Evolutionary conservation across 2,888 invertebrate genomes (phyloP).

Genomic region (Dastarcus helophoroides): DNA sequence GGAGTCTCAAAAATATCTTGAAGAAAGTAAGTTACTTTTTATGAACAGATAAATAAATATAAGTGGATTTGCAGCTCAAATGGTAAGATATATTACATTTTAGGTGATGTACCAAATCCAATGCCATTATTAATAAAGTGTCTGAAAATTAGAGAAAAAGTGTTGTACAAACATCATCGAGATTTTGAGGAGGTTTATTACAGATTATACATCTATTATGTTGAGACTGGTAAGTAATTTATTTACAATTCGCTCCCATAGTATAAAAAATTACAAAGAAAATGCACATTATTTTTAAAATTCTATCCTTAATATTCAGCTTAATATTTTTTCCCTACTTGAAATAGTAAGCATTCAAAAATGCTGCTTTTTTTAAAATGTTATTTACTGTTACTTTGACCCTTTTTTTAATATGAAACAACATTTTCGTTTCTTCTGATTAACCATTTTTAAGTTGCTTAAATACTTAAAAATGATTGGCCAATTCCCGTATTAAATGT

Average conservation of each 20-base stretch:
- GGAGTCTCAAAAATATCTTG: slow-evolving; percentile 28
- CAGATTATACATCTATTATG: slow-evolving; percentile 42
- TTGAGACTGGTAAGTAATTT: slow-evolving; percentile 35
- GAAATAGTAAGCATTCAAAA: too few species aligned
- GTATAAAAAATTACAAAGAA: not conserved
- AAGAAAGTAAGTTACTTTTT: slow-evolving; percentile 19
- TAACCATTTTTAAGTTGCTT: too few species aligned
- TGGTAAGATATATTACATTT: slow-evolving; percentile 9
- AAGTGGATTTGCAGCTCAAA: not conserved
- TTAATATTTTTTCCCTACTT: too few species aligned
- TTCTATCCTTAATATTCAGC: too few species aligned
- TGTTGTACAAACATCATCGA: slow-evolving; percentile 42
- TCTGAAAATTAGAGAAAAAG: slow-evolving; percentile 35
- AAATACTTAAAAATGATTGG: too few species aligned
- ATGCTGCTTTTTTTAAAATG: slow-evolving; percentile 1
- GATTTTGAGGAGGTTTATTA: slow-evolving; percentile 34
- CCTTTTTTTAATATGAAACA: too few species aligned
- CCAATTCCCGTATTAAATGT: too few species aligned
- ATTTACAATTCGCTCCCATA: slow-evolving; percentile 2
- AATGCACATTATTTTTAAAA: too few species aligned
- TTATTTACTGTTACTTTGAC: not conserved
- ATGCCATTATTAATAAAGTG: slow-evolving; percentile 36
- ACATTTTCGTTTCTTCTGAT: too few species aligned
- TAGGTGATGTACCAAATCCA: slow-evolving; percentile 24
- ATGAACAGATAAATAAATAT: slow-evolving; percentile 2